These are phyloP conservation scores for Deilephila elpenor DNA, from an alignment of 2,888 invertebrate species.

Conservation along the genomic window DNA sequence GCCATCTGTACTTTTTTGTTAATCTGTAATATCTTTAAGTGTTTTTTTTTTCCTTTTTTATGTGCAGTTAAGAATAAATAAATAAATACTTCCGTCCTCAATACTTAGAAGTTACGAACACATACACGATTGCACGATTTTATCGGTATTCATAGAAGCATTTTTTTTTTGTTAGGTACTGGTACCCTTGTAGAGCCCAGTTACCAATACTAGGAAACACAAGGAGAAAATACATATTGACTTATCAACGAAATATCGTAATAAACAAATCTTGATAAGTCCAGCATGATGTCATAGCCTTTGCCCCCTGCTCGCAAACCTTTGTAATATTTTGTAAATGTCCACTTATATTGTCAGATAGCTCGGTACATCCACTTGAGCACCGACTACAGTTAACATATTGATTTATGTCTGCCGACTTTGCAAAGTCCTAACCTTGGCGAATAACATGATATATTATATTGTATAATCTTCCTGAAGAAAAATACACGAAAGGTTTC, in stretches of 20 bases:
- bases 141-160: too few species aligned
- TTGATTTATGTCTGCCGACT: background rate
- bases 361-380: background rate
- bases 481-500: too few species aligned
- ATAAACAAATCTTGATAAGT: background rate
- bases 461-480: background rate
- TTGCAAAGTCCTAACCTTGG: background rate
- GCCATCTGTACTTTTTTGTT: too few species aligned
- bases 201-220: too few species aligned
- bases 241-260: background rate
- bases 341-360: conserved; percentile 20
- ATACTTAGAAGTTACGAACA: too few species aligned
- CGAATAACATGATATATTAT: background rate
- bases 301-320: conserved; percentile 18
- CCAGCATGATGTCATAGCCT: background rate
- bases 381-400: background rate
- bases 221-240: background rate
- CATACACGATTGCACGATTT: too few species aligned
- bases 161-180: too few species aligned
- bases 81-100: too few species aligned
- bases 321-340: conserved; percentile 17
- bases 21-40: too few species aligned
- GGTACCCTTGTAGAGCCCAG: too few species aligned
- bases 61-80: too few species aligned
- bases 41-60: too few species aligned